phyloP scores from a whole-genome alignment of 2,797 vertebrate species.

The Denticeps clupeoides region DNA sequence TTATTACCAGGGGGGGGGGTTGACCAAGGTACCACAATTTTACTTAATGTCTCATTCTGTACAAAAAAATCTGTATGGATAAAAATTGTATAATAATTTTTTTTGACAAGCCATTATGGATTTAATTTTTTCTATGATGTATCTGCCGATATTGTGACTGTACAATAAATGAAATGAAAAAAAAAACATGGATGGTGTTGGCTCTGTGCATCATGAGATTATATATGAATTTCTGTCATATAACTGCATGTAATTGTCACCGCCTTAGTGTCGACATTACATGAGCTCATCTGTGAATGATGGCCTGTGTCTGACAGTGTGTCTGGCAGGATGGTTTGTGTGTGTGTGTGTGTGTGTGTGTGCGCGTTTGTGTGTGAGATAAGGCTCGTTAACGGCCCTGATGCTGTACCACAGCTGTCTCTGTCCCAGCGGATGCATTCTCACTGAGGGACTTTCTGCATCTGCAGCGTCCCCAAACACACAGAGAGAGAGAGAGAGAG shows the following conservation, averaged over 20 bases:
- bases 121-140: constrained; percentile 57
- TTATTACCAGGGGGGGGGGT: too few relatives aligned
- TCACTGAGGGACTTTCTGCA: constrained; percentile 42
- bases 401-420: constrained; percentile 55
- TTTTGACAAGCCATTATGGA: constrained; percentile 55
- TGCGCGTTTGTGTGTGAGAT: constrained; percentile 29
- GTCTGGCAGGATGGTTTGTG: constrained; percentile 2
- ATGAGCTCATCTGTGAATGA: constrained; percentile 1
- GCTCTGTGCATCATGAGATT: constrained; percentile 4
- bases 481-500: constrained; percentile 3
- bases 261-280: too few relatives aligned
- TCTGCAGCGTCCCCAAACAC: constrained; percentile 33
- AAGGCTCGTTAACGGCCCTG: constrained; percentile 56
- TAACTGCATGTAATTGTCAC: too few relatives aligned
- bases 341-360: constrained; percentile 14
- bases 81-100: constrained; percentile 65
- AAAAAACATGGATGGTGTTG: constrained; percentile 15
- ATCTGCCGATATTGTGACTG: constrained; percentile 67
- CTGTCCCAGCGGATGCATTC: constrained; percentile 42
- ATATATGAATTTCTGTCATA: not conserved
- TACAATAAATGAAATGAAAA: constrained; percentile 55
- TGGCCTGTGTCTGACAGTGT: not conserved
- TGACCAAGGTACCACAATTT: too few relatives aligned
- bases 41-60: constrained; percentile 55
- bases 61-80: constrained; percentile 64